A percentile compares a stretch with the other conserved stretches of the same genome.
phyloP scores from a whole-genome alignment of 2,888 invertebrate genomes.

The Carabus problematicus region DNA sequence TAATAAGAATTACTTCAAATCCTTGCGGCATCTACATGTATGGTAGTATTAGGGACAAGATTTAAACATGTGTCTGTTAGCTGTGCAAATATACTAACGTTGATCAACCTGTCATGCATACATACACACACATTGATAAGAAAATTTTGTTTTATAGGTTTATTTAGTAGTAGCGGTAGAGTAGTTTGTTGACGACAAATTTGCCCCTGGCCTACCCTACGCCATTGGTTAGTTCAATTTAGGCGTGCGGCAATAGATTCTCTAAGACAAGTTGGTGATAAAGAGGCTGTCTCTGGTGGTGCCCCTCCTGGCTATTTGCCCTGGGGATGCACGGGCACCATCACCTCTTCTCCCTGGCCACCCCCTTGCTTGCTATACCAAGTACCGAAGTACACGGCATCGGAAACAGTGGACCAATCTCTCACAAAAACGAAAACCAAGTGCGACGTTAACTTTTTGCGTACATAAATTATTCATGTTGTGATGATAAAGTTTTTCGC shows the following conservation, averaged over 20 bases:
- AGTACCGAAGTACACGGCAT: constrained; percentile 2
- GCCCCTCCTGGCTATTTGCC: constrained; percentile 17
- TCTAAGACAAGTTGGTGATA: constrained; percentile 36
- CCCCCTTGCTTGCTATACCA: background rate
- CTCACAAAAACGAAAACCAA: constrained; percentile 9
- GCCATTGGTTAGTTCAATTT: constrained; percentile 29
- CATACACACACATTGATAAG: too few relatives aligned
- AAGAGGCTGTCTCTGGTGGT: constrained; percentile 28
- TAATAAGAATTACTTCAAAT: too few relatives aligned
- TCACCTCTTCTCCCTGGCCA: background rate
- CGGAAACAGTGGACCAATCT: constrained; percentile 8
- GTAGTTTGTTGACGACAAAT: too few relatives aligned
- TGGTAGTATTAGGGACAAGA: too few relatives aligned
- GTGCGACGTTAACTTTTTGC: constrained; percentile 2
- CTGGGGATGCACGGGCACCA: background rate
- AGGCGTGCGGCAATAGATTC: constrained; percentile 30
- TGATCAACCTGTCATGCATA: too few relatives aligned
- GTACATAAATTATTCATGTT: constrained; percentile 30
- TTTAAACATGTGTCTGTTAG: too few relatives aligned
- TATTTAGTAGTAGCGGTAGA: too few relatives aligned
- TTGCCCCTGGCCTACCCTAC: background rate
- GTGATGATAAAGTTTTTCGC: constrained; percentile 24
- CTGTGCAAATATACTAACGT: background rate
- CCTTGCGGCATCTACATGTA: too few relatives aligned
- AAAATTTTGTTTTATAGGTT: too few relatives aligned